Evolutionary conservation across 64 coral and sea anemone genomes (phyloP), one percentile per base, ranked within the genome.

Genomic region (Exaiptasia diaphana): DNA sequence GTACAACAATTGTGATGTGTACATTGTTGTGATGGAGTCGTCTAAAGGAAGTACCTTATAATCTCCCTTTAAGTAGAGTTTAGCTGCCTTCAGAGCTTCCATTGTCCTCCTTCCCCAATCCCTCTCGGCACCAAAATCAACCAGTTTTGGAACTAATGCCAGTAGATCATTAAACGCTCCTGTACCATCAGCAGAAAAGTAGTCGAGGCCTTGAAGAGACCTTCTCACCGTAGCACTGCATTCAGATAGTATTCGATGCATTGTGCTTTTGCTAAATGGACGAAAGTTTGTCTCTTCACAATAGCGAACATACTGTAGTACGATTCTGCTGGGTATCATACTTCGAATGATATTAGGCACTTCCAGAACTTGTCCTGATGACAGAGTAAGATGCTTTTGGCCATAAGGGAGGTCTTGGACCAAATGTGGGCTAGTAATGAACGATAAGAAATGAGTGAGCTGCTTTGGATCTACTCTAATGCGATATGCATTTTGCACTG

Each of bases 371-470:
- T 77, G 11, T 4, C 74, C 74, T 11, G 62, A 70, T 3, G 75
- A 71, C 0, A 88, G 63, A 36, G 15, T 63, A 10, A 88, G 49
- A 4, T 27, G 27, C 60, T 78, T 88, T 36, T 79, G 59, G 5
- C 85, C 74, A 68, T 64, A 87, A 14, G 73, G 73, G 27, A 87
- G 73, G 50, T 87, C 84, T 31, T 87, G 84, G 0, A 87, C 73
- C 6, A 77, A 17, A 53, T 87, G 84, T 13, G 84, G 85, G 24
- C 85, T 88, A 3, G 74, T 79, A 13, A 72, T 71, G 21, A 59
- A 79, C 2, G 20, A 49, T 2, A 77, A 38, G 25, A 87, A 87
- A 28, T 87, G 74, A 18, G 61, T 57, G 1, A 87, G 35, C 31
- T 87, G 73, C 26, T 35, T 11, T 44, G 25, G 55, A 15, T 86